A percentile compares a stretch with the other conserved stretches of the same genome.
Conservation (phyloP, 2,797 vertebrate genomes). For the Lepus townsendii region DNA sequence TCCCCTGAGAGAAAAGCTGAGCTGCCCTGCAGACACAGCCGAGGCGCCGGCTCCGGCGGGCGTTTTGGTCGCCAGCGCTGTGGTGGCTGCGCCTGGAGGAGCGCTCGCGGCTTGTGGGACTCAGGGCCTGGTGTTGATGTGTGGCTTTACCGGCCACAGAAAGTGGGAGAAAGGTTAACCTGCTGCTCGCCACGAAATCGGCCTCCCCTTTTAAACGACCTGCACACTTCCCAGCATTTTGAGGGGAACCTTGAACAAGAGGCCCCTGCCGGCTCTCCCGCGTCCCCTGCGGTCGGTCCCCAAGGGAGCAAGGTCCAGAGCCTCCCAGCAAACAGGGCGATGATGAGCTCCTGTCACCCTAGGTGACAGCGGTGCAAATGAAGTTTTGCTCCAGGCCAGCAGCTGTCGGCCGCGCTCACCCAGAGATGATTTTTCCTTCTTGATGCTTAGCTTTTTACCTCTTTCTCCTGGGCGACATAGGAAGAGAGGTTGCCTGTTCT, state of each 20-base stretch:
- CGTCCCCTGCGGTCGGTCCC: no score
- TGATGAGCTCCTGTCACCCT: no score
- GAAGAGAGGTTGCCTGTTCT: not conserved
- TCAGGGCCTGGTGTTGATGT: not conserved
- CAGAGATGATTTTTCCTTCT: not conserved
- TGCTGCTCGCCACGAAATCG: not conserved
- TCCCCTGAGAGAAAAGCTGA: no score
- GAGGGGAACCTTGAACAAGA: no score
- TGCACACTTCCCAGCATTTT: not conserved
- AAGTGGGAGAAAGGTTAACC: not conserved
- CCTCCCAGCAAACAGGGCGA: no score
- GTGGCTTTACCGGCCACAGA: not conserved
- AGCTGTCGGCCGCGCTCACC: not conserved
- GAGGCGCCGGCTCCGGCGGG: no score
- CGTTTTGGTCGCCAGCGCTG: fast-evolving
- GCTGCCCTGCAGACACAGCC: no score
- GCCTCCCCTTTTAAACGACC: not conserved
- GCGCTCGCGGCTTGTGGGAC: fast-evolving
- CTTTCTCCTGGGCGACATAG: not conserved
- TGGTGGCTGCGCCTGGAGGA: fast-evolving
- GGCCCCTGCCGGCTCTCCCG: no score
- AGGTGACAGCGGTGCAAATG: no score
- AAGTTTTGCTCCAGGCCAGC: no score
- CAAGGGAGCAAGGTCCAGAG: no score
- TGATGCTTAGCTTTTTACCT: not conserved